Base-by-base conservation (phyloP, 37 sponge, comb jelly and placozoan genomes). In the Corticium candelabrum region DNA sequence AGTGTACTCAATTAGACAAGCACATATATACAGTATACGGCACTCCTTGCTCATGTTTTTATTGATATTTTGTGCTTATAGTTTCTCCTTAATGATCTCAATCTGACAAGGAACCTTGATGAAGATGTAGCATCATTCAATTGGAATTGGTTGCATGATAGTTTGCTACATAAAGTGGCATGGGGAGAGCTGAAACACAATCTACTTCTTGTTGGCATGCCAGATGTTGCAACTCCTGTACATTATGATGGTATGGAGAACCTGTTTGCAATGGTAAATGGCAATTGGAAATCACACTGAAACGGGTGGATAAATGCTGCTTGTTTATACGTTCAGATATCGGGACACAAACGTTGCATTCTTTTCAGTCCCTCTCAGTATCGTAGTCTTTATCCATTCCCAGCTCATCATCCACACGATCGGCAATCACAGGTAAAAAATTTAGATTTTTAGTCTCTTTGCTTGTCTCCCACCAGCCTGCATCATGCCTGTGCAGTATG, bases 211-310 rank as follows among this genome's bases (percentile, higher is more conserved):
- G n/a, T 70, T 4, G 73, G 73, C 5, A 70, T 70, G 73, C 32
- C 32, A 4, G 29, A 70, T 32, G 73, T 70, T 33, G 32, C 29
- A 4, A 70, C 73, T 7, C 73, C 73, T 4, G 73, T 15, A 33
- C 73, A 70, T 32, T 70, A 33, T 29, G 73, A 70, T 29, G 73
- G 73, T 29, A n/a, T 70, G 29, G n/a, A 70, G 73, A 70, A 70
- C 35, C 73, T 70, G 5, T 70, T 70, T 32, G 32, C 73, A n/a
- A 4, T n/a, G 73, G 73, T 32, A 70, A 50, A 21, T 27, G 62
- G 21, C 62, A n/a, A n/a, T n/a, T n/a, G n/a, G 62, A 27, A 50
- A 21, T 27, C 21, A 21, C 15, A 50, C 62, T 27, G 62, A 50
- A 50, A 21, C 62, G 21, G 15, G 62, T 50, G 21, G 21, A 50